Evolutionary conservation across 2,888 invertebrate species (phyloP), one percentile per base, ranked within the genome.

Genomic region (Dynastes tityus): DNA sequence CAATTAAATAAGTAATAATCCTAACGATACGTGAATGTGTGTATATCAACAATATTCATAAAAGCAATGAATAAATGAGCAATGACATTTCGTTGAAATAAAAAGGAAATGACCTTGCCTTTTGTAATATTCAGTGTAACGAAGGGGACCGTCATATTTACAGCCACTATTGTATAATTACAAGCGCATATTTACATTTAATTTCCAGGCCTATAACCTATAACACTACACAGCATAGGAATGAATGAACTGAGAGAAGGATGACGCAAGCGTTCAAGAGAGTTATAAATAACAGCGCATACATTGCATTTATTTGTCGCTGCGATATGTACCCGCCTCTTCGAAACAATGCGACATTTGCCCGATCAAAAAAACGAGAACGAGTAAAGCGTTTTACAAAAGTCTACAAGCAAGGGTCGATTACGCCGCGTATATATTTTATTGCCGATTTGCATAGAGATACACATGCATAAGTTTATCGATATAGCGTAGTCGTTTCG

Each of bases 101-200:
- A 58, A 58, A 58, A 58, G 27, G 55, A 58, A 58, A 22, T 58
- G 55, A 58, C 55, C 55, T 58, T 58, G 55, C 55, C 55, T 58
- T 58, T 8, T 58, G 22, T 22, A 27, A 8, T 58, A 22, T 16
- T 2, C 55, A 16, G n/a, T 67, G 11, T 16, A 67, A 67, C 40
- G 65, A 67, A 16, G 13, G 16, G 29, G 32, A 32, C 63, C 63
- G 32, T 63, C 29, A 65, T 65, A 65, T 45, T 40, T 65, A 45
- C 65, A 45, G 40, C 65, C 45, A 9, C 45, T 8, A n/a, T 40
- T 67, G n/a, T 67, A 40, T 67, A 67, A 67, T 67, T 67, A 67
- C 40, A 16, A 45, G 45, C 65, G n/a, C 65, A 22, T 40, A 67
- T 67, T 67, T 40, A 67, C 65, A 67, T 40, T 45, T 37, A 6